Evolutionary conservation across 2,888 invertebrate species (phyloP), one percentile per base, ranked within the genome.

Genomic region (Ectemnius continuus): DNA sequence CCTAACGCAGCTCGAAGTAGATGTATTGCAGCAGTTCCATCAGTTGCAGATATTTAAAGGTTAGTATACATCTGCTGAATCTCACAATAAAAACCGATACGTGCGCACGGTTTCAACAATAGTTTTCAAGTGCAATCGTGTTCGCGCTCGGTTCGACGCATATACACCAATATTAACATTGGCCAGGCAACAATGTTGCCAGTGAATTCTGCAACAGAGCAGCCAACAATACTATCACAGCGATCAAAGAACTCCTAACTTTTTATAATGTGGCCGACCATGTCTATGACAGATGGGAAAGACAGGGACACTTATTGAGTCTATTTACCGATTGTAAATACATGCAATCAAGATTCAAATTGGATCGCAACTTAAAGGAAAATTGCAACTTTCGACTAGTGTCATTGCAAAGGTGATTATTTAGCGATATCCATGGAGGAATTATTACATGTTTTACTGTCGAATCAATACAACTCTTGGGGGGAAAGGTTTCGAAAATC

Each of bases 311-410:
- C 5, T 16, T 11, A 14, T 13, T 52, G 11, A 5, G 2, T 5
- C 11, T 6, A 14, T 16, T 0, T 52, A 52, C 13, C 11, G n/a
- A 5, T 13, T 52, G 2, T 11, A 14, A 5, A 2, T n/a, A 16
- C 1, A 14, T 1, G 52, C 5, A 4, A 1, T 16, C 5, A 67
- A 60, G 28, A 23, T 47, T 4, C 1, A 60, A 2, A 26, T 60
- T 0, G 60, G 59, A 59, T 46, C 59, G 59, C 18, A 48, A 59
- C 8, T 67, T 1, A 59, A 36, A 4, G 67, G 67, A 16, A 67
- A 67, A 16, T n/a, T n/a, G n/a, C n/a, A n/a, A 48, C 28, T 2
- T 26, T 16, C 13, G 60, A 60, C 8, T 60, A 48, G 60, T 47
- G 60, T 26, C 48, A 59, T 13, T 60, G 60, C 5, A 46, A 60